Evolutionary conservation across 1,140 invertebrate species (phyloP).

Genomic region (Platorchestia sp.): DNA sequence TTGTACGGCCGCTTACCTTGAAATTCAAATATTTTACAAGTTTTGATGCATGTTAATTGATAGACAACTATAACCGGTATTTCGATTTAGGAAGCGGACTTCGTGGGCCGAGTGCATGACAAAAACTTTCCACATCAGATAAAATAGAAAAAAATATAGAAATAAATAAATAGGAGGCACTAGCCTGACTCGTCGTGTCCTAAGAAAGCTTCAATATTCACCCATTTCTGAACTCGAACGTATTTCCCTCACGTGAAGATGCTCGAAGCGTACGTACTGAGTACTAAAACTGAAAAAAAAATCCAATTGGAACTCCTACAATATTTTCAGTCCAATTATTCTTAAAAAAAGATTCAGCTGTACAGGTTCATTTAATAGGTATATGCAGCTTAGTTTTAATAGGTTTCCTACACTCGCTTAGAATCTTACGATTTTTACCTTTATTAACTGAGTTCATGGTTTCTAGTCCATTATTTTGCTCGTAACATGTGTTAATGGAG

Average conservation of each 20-base stretch:
- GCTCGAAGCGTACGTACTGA: background rate
- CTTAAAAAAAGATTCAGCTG: background rate
- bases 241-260: background rate
- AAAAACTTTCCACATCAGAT: too few relatives aligned
- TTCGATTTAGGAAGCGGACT: background rate
- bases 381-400: background rate
- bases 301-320: background rate
- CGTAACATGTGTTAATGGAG: background rate
- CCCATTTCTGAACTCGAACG: too few relatives aligned
- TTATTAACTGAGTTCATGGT: background rate
- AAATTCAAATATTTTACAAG: background rate
- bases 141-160: too few relatives aligned
- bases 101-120: too few relatives aligned
- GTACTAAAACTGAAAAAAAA: background rate
- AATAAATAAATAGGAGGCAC: too few relatives aligned
- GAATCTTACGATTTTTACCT: background rate
- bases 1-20: background rate
- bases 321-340: background rate
- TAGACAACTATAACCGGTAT: background rate
- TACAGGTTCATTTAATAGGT: background rate
- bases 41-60: background rate
- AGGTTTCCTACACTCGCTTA: background rate
- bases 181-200: too few relatives aligned
- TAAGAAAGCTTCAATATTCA: too few relatives aligned
- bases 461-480: background rate